Evolutionary conservation across 1,140 invertebrate species (phyloP), one percentile per base, ranked within the genome.

Genomic region (Solen grandis): DNA sequence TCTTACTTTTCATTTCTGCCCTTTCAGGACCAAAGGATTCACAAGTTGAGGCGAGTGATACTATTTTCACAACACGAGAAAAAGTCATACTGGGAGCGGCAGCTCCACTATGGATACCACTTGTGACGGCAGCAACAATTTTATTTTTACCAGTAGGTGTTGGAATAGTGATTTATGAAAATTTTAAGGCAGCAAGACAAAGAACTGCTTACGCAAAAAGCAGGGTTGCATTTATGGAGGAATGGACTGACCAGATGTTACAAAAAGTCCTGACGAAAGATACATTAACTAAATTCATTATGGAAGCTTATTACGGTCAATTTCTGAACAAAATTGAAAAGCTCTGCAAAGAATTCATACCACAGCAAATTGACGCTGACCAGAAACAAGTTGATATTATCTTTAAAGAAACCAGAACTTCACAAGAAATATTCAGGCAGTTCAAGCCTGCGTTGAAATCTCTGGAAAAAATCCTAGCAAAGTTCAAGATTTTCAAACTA

Each of bases 61-160:
- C 75, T 0, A n/a, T 86, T 16, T 83, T 86, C 70, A 72, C 79
- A n/a, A 77, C 25, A 36, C 77, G 81, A 41, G 85, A 86, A 55
- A 82, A 82, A 62, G 57, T 86, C 5, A 80, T 80, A 8, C 52
- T 86, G 33, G 77, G 62, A 2, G 76, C 82, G n/a, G 70, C 77
- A 36, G 76, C 85, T 5, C 85, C 85, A 14, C 52, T 86, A 0
- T 86, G 82, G 82, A 57, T 86, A 31, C 85, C 85, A 19, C 46
- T 84, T n/a, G 82, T 84, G 8, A 74, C 78, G 14, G 79, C 62
- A 5, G 82, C 85, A 8, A 63, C 72, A 13, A 2, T 84, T 1
- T 25, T 86, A 5, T 83, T 81, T 50, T 54, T 82, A 50, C 85
- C 85, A 22, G 76, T 84, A 10, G 81, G 80, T 2, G 52, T 82